Evolutionary conservation across 2,113 vertebrate species (phyloP).

Genomic region (Pelmatolapia mariae): DNA sequence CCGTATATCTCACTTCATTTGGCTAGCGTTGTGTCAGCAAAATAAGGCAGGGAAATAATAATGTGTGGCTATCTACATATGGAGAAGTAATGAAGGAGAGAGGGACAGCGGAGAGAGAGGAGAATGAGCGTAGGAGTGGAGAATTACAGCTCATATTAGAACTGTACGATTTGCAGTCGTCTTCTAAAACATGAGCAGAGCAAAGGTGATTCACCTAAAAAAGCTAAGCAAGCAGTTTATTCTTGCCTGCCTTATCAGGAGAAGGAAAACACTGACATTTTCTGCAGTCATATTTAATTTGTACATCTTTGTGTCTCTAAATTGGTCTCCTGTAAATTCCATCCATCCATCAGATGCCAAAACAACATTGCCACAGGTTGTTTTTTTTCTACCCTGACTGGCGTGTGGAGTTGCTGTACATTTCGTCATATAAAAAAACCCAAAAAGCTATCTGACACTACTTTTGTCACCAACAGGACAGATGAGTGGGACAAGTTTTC

Average conservation of each 20-base stretch:
- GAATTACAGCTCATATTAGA: conserved; percentile 31
- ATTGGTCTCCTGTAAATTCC: not conserved
- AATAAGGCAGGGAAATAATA: conserved; percentile 69
- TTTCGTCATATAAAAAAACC: conserved; percentile 41
- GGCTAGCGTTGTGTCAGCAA: conserved; percentile 65
- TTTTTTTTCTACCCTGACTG: not conserved
- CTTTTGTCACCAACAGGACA: conserved; percentile 13
- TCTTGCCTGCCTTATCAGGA: not conserved
- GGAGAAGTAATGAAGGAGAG: conserved; percentile 68
- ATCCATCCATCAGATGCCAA: not conserved
- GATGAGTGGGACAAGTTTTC: not conserved
- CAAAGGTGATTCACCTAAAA: conserved; percentile 12
- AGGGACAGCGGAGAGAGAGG: conserved; percentile 2
- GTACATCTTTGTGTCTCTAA: not conserved
- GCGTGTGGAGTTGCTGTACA: conserved; percentile 8
- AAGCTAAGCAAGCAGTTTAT: conserved; percentile 16
- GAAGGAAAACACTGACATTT: not conserved
- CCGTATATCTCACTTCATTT: conserved; percentile 79
- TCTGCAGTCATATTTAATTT: not conserved
- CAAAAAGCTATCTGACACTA: not conserved
- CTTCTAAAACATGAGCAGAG: conserved; percentile 4
- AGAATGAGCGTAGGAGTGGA: not conserved
- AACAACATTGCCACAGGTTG: not conserved
- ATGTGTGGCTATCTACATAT: conserved; percentile 68
- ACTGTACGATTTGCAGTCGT: conserved; percentile 2